Evolutionary conservation across 2,113 vertebrate genomes (phyloP), one percentile per base, ranked within the genome.

Genomic region (Macaca mulatta): DNA sequence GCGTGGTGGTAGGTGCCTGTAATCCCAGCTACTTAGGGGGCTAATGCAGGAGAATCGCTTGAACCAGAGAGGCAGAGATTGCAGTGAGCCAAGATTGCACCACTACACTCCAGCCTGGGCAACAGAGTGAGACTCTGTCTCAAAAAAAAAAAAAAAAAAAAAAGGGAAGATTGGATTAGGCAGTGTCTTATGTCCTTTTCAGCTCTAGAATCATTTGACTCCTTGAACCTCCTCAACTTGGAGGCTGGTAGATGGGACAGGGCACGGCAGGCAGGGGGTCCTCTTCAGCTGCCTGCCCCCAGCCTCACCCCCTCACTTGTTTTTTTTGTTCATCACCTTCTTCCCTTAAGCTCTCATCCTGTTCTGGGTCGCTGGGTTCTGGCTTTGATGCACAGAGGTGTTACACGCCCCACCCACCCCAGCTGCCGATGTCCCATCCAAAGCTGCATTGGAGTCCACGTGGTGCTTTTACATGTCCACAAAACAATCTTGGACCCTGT

Each of bases 241-340:
- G 20, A n/a, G 38, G 20, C 74, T 18, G 45, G 70, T 23, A 16
- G 20, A 20, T 1, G 2, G 59, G 52, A 13, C 30, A 6, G 35
- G 64, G 16, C 72, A 2, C 14, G 0, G 4, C 5, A 0, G n/a
- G 30, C 16, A 2, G 8, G 69, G 12, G n/a, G 16, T 35, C 12
- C 12, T 35, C 80, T 17, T 32, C 43, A 22, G 79, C 10, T 25
- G 18, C 22, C 4, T 84, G 20, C 48, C 40, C 6, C 2, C 83
- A 25, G 16, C 32, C 67, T 2, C 4, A 7, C 35, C 40, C 8
- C 43, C 43, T 91, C 85, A 45, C 40, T 14, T 2, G 30, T 4
- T 59, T 23, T 20, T 20, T 30, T 4, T 80, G 40, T 50, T 4
- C 6, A 0, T 6, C 25, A 64, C 27, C n/a, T 27, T 20, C 75